These are phyloP conservation scores for Dyspetes luteomarginatus DNA, from an alignment of 2,888 invertebrate species.

Conservation along the genomic window DNA sequence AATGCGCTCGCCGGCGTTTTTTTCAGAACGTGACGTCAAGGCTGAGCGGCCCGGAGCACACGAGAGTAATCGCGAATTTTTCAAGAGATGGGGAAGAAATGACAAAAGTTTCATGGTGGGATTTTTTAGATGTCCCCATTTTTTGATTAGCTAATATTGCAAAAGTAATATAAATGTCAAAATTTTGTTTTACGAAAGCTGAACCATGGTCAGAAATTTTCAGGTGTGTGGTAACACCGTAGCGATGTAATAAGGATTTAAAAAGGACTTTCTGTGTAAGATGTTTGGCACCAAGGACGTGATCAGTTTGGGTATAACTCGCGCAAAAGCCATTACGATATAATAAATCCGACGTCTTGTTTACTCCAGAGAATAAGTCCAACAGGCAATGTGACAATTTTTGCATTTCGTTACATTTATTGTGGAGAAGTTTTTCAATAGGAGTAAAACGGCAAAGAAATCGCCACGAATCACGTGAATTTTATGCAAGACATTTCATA, in stretches of 20 bases:
- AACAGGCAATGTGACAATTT: not conserved
- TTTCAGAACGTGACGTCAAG: constrained; percentile 76
- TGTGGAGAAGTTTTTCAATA: no score
- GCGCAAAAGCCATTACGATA: constrained; percentile 14
- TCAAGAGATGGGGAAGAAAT: constrained; percentile 6
- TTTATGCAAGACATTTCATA: no score
- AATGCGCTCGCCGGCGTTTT: constrained; percentile 79
- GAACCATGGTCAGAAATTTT: no score
- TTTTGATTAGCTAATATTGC: no score
- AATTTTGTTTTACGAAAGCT: no score
- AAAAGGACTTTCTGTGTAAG: not conserved
- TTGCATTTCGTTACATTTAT: no score
- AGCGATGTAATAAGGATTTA: no score
- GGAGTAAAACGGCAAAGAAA: no score
- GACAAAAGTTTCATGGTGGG: not conserved
- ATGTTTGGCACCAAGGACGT: constrained; percentile 9
- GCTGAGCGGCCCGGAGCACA: constrained; percentile 11
- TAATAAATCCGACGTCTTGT: constrained; percentile 28
- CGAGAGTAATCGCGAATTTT: not conserved
- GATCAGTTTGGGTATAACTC: constrained; percentile 8
- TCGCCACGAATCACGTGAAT: no score
- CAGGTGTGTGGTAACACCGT: no score
- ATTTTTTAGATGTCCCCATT: constrained; percentile 6
- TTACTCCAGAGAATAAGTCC: constrained; percentile 3
- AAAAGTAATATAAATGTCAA: no score